Base-by-base conservation (phyloP, 2,888 invertebrate genomes). In the Orchesellides sinensis region DNA sequence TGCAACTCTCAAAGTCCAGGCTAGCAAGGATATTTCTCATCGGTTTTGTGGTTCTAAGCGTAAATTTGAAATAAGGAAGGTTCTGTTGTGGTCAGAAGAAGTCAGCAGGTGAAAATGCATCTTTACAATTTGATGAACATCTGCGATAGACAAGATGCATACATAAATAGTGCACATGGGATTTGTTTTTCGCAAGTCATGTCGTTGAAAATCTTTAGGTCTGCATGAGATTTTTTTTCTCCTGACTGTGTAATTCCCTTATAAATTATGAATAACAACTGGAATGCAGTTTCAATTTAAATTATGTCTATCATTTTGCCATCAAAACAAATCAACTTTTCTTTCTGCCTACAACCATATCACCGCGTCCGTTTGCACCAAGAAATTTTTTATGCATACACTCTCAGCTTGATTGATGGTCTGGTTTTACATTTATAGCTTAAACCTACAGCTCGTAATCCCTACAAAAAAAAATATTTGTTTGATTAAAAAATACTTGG, bases 221-320 rank as follows among this genome's bases (percentile, higher is more conserved):
- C 40, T 8, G 10, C 21, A 52, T 1, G 8, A n/a, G 52, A 17
- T 52, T 52, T n/a, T 52, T 52, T 52, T 52, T 52, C 17, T 21
- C 52, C 17, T 52, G 17, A 52, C n/a, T n/a, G 21, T 52, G 52
- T 17, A 21, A 21, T n/a, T 52, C 52, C 52, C 2, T 52, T n/a
- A 52, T 21, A 52, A 10, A 21, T 52, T 52, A 56, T 23, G 56
- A 65, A 52, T 52, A 35, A 66, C 23, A 74, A 56, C 66, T 66
- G 75, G 75, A 66, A 75, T 66, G 75, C 25, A 25, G 75, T 66
- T 75, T 75, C 74, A 65, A 54, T 74, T 29, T 65, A 65, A 74
- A 73, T 73, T 61, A 65, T 65, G 23, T 25, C 54, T 54, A 49
- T 63, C 74, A 35, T 35, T 52, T 61, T 47, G 25, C 27, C 27